Evolutionary conservation across 2,888 invertebrate species (phyloP).

Genomic region (Miltochrista miniata): DNA sequence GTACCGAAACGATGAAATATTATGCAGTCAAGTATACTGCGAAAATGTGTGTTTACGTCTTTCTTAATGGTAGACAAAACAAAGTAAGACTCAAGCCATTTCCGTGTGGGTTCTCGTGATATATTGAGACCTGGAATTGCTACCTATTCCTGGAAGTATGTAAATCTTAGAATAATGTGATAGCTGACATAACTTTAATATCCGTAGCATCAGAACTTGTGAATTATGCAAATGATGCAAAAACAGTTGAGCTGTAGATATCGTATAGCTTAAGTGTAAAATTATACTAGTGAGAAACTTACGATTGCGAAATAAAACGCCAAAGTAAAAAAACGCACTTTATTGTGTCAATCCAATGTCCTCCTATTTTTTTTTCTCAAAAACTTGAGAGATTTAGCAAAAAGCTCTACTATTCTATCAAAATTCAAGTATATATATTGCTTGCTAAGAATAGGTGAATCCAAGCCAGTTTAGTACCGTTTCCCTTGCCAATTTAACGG

Average conservation of each 20-base stretch:
- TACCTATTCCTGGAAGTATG: conserved; percentile 31
- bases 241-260: conserved; percentile 2
- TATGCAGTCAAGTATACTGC: conserved; percentile 1
- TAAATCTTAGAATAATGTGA: conserved; percentile 26
- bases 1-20: no score
- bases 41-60: conserved; percentile 17
- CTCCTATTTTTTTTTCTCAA: no score
- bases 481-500: conserved; percentile 31
- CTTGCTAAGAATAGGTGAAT: no score
- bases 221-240: not conserved
- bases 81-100: conserved; percentile 25
- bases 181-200: conserved; percentile 28
- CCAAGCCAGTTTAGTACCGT: conserved; percentile 23
- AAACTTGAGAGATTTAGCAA: no score
- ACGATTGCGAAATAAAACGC: no score
- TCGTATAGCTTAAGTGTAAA: no score
- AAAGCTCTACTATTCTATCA: no score
- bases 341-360: no score
- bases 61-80: conserved; percentile 16
- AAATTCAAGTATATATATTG: no score
- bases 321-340: no score
- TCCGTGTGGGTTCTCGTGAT: conserved; percentile 29
- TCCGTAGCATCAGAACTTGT: conserved; percentile 3
- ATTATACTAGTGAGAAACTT: no score
- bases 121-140: conserved; percentile 38